Conservation (phyloP, 2,113 vertebrate species). For the Entelurus aequoreus region DNA sequence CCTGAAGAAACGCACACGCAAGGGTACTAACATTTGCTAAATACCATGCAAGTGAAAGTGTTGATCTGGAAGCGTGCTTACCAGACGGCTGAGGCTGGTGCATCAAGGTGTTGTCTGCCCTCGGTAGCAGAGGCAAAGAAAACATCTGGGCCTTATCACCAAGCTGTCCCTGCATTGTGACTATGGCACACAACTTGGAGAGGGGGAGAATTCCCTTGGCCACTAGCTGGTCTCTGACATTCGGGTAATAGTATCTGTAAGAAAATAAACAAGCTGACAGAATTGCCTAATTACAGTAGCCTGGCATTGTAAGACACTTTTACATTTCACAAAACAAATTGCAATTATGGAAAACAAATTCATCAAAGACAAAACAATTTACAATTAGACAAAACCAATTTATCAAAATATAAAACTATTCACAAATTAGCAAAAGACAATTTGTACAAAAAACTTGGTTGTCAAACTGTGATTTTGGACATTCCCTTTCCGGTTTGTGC, state of each 20-base stretch:
- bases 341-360: no score
- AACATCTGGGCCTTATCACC: slow-evolving; percentile 79
- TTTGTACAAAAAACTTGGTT: no score
- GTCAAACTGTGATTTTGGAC: no score
- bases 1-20: slow-evolving; percentile 64
- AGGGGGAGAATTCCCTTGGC: slow-evolving; percentile 84
- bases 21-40: not conserved
- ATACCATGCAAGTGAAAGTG: not conserved
- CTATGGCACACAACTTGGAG: slow-evolving; percentile 88
- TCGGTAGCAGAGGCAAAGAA: slow-evolving; percentile 79
- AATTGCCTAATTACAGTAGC: no score
- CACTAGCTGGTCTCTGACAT: slow-evolving; percentile 91
- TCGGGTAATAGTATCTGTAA: slow-evolving; percentile 94
- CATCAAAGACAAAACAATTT: no score
- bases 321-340: no score
- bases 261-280: not conserved
- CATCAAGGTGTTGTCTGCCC: slow-evolving; percentile 57
- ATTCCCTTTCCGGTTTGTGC: no score
- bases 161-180: slow-evolving; percentile 81
- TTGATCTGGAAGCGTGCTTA: slow-evolving; percentile 34
- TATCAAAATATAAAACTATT: no score
- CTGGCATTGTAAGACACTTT: no score
- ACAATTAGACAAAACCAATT: no score
- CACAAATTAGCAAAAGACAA: no score
- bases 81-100: slow-evolving; percentile 74